Base-by-base conservation (phyloP, 1,140 invertebrate species). In the Rhopalosiphum padi region DNA sequence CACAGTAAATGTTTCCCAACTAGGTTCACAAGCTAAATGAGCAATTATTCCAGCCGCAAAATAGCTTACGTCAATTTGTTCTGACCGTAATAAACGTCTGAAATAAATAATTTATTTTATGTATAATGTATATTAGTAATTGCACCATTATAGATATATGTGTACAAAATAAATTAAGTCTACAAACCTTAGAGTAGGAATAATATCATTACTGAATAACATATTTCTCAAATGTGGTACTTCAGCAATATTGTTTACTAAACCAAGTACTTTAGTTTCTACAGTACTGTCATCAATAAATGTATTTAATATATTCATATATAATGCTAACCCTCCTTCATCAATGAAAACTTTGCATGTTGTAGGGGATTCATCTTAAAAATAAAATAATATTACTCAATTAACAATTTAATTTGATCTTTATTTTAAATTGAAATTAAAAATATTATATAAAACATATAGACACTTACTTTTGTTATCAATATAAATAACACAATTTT, bases 171-270 rank as follows among this genome's bases (percentile, higher is more conserved):
- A 4, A 53, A 53, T 37, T 55, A 41, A 37, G 55, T 55, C 3
- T 23, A 25, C 41, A 51, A 90, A 94, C 91, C 92, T 85, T 93
- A 93, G 35, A 48, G 90, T 94, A 43, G 82, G 60, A 93, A 93
- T 87, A 51, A 94, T 87, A 91, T 94, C 93, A 48, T 89, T 60
- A 1, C 23, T 91, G 48, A 94, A 90, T 94, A 91, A 94, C n/a
- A 93, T 91, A 53, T 51, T n/a, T 41, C 94, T 37, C n/a, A 94
- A 87, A 46, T 94, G 60, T 93, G 41, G 43, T 51, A 98, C 97
- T 96, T 98, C 97, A 23, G 97, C 97, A 94, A 98, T 97, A 94
- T 98, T 98, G 95, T 98, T 98, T 94, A 98, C 95, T 6, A 98
- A 95, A 35, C 97, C 97, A 48, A 98, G 95, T 94, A 98, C 97